A percentile compares a stretch with the other conserved stretches of the same genome.
These are phyloP conservation scores for Chrosomus eos DNA, from an alignment of 2,797 vertebrate species.

Conservation along the genomic window DNA sequence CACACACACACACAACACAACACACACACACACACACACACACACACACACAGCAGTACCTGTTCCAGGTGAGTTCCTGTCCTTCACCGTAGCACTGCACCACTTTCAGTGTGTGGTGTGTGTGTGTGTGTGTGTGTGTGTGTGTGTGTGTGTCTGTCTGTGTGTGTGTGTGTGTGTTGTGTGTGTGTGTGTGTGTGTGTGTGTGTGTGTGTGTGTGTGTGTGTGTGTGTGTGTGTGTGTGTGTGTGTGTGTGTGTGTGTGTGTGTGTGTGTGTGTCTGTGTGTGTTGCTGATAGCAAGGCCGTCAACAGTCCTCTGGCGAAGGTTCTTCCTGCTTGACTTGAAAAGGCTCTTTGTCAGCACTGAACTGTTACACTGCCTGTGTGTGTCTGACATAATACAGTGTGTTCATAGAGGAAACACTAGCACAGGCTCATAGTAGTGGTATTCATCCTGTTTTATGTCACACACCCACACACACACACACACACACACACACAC, in stretches of 20 bases:
- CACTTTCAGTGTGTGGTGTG: not conserved
- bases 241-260: not conserved
- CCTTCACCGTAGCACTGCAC: slow-evolving; percentile 22
- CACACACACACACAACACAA: not conserved
- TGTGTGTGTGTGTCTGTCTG: not conserved
- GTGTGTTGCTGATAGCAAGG: not conserved
- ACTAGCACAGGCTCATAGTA: not conserved
- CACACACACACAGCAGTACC: not conserved
- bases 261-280: not conserved
- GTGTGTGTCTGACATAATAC: slow-evolving; percentile 35
- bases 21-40: not conserved
- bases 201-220: not conserved
- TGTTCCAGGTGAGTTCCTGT: slow-evolving; percentile 33
- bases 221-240: not conserved
- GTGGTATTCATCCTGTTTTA: not conserved
- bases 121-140: not conserved
- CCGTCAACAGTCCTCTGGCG: slow-evolving; percentile 43
- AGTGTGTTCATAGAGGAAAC: not conserved
- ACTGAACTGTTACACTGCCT: slow-evolving; percentile 1
- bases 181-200: not conserved
- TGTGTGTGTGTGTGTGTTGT: not conserved
- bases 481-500: not conserved
- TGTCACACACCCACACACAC: not conserved
- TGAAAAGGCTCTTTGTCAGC: slow-evolving; percentile 42
- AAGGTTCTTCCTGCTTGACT: slow-evolving; percentile 34